Percentiles rank a stretch among this genome's conserved stretches.
Evolutionary conservation across 1,140 invertebrate genomes (phyloP).

Genomic region (Lethocerus indicus): DNA sequence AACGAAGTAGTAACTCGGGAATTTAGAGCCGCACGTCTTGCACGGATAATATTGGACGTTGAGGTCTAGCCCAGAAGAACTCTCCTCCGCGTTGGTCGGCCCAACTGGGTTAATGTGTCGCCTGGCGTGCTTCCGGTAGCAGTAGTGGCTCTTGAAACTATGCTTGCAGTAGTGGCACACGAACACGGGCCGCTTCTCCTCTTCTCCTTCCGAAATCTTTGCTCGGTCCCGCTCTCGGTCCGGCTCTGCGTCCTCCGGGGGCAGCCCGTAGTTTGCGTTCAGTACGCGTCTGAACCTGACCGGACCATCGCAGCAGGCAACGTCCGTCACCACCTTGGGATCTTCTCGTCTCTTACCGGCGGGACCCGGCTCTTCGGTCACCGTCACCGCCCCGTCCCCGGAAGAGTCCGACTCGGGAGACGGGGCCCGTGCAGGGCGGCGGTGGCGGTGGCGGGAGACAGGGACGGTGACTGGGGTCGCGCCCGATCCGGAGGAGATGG

Average conservation of each 20-base stretch:
- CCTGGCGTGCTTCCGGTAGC: conserved; percentile 61
- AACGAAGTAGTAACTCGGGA: conserved; percentile 84
- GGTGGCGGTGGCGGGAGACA: conserved; percentile 10
- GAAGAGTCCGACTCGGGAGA: conserved; percentile 6
- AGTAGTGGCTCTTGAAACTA: conserved; percentile 65
- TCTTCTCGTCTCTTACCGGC: conserved; percentile 1
- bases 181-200: conserved; percentile 29
- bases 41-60: conserved; percentile 84
- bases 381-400: conserved; percentile 13
- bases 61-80: conserved; percentile 35
- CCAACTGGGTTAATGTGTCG: conserved; percentile 39
- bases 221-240: background rate
- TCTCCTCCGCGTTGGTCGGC: conserved; percentile 16
- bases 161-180: conserved; percentile 61
- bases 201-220: conserved; percentile 1
- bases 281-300: conserved; percentile 62
- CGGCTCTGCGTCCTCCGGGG: conserved; percentile 18
- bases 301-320: conserved; percentile 75
- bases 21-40: conserved; percentile 80
- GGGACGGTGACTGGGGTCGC: conserved; percentile 11
- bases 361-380: conserved; percentile 3
- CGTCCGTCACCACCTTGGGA: conserved; percentile 43
- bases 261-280: conserved; percentile 46
- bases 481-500: background rate
- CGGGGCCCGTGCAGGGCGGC: conserved; percentile 13